Evolutionary conservation across 2,888 invertebrate species (phyloP), one percentile per base, ranked within the genome.

Genomic region (Gibbula magus): DNA sequence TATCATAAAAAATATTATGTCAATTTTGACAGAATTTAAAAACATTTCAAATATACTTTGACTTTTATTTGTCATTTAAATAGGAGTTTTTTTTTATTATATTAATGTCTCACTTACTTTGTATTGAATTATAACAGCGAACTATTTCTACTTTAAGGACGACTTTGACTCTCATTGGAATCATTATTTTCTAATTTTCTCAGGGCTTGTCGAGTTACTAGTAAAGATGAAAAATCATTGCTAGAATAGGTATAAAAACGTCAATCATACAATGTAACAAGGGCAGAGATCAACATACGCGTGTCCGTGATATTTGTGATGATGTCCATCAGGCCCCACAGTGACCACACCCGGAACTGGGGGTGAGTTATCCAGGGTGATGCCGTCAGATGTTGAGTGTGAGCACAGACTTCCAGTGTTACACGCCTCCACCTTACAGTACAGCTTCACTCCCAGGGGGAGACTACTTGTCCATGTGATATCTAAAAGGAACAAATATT

Each of bases 281-380:
- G 22, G 32, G 5, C 22, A 35, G 52, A 75, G 5, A 13, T 45
- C 8, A 10, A 45, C 45, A 1, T 82, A 83, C 83, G 53, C 78
- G 61, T 81, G 81, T 29, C 80, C 80, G 1, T 79, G 61, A 70
- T 79, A 83, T 45, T 67, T 75, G 18, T 25, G 73, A 52, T 83
- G 81, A 7, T 74, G 51, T 13, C 75, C 70, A 13, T 77, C 67
- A 25, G 51, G 51, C 0, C 83, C 83, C 16, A 80, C 80, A 20
- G 56, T 77, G 8, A 87, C 85, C 13, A 81, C 66, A 5, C 88
- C 88, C 35, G 81, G 76, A 10, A 85, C 76, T 1, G 88, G 88
- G 5, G 87, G 85, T 0, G 87, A 86, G 67, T 84, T 84, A 73
- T 88, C 88, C 22, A 85, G 75, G 16, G 84, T 79, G 16, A 88